Evolutionary conservation across 2,113 vertebrate genomes (phyloP), one percentile per base, ranked within the genome.

Genomic region (Semicossyphus pulcher): DNA sequence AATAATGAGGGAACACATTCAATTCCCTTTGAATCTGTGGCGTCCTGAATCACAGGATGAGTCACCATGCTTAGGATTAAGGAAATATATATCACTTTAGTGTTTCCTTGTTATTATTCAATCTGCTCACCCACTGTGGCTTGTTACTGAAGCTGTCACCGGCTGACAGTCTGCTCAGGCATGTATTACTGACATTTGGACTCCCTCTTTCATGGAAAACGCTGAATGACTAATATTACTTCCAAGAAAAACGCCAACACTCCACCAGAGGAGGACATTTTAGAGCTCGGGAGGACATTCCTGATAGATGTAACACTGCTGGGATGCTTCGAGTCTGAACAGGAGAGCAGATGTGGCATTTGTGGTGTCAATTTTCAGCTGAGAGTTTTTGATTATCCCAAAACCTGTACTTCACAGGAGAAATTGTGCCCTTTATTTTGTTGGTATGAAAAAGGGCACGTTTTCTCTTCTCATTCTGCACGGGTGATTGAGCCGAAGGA

Each of bases 11-110:
- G 36, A 61, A 52, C n/a, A 4, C 21, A 57, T 56, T 69, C n/a
- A 39, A 34, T 53, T 70, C 31, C 7, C 18, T 56, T 69, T 69
- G 49, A 66, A 75, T 60, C 42, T 47, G 23, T 29, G 63, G 36
- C 31, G 41, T 69, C 83, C 42, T 31, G 45, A 78, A 86, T 88
- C 18, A 32, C 16, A 18, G 21, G 39, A 70, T 71, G 56, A 85
- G 42, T 80, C 70, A 67, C 76, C 39, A 37, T 37, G 80, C 31
- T 25, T 11, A 29, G 51, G 66, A 64, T 72, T 65, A 52, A 63
- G 20, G n/a, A 60, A 63, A 75, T 51, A 59, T 51, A 59, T 77
- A 56, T 66, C 42, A 28, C 42, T 65, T 71, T 4, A 53, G 29
- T 10, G 28, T 67, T 26, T 11, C 48, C 53, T 28, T 61, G 47